Conservation (phyloP, 2,888 invertebrate genomes). For the Chalcosyrphus nemorum region DNA sequence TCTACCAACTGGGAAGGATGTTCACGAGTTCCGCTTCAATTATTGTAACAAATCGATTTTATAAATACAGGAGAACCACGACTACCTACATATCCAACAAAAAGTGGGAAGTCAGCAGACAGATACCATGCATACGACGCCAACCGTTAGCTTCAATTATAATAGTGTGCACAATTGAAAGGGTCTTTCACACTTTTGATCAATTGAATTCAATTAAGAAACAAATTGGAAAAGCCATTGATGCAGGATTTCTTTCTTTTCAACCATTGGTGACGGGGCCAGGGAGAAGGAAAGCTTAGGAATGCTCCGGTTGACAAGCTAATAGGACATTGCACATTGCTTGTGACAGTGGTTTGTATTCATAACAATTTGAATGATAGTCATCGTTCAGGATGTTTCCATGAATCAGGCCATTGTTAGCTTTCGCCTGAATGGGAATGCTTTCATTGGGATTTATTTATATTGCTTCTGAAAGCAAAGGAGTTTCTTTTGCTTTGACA, state of each 20-base stretch:
- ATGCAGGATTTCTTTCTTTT: constrained; percentile 23
- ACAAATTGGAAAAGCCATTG: constrained; percentile 63
- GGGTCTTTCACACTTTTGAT: constrained; percentile 64
- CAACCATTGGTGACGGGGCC: not conserved
- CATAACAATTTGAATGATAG: constrained; percentile 13
- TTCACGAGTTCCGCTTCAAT: not conserved
- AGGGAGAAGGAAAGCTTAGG: constrained; percentile 1
- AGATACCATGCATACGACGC: constrained; percentile 17
- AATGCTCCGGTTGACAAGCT: constrained; percentile 18
- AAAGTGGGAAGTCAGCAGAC: constrained; percentile 14
- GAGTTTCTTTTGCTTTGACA: no score
- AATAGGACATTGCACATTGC: constrained; percentile 34
- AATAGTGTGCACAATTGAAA: constrained; percentile 36
- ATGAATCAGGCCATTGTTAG: constrained; percentile 12
- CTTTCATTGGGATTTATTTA: constrained; percentile 16
- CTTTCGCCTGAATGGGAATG: constrained; percentile 12
- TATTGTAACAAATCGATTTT: constrained; percentile 31
- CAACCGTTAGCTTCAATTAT: constrained; percentile 26
- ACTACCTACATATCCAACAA: no score
- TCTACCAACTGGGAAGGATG: not conserved
- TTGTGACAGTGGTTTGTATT: constrained; percentile 53
- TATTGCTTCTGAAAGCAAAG: no score
- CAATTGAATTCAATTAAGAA: constrained; percentile 66
- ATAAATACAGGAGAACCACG: not conserved
- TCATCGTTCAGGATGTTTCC: not conserved